Conservation (phyloP, 2,113 vertebrate species). For the Numenius arquata region DNA sequence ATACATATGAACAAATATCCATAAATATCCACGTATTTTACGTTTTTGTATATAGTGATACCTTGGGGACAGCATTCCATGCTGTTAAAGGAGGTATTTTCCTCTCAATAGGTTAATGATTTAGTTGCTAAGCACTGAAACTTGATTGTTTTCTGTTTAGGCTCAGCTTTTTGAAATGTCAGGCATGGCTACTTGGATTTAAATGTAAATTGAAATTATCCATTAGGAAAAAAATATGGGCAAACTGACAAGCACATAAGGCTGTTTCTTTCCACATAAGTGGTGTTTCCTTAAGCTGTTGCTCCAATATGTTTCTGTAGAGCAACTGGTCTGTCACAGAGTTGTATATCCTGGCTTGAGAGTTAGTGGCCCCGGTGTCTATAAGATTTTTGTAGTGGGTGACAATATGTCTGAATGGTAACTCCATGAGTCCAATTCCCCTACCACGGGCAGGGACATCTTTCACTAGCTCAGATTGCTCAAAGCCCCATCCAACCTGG, state of each 20-base stretch:
- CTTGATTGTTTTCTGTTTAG: neutral
- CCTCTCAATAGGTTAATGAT: conserved; percentile 39
- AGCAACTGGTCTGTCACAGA: neutral
- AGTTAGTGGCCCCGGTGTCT: neutral
- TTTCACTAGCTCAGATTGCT: neutral
- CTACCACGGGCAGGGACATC: neutral
- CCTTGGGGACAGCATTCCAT: neutral
- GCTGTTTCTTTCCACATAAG: neutral
- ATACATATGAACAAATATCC: neutral
- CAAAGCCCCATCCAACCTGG: neutral
- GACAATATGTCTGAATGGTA: neutral
- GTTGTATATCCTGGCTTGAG: neutral
- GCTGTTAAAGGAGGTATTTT: conserved; percentile 6
- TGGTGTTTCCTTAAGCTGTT: neutral
- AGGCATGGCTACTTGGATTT: neutral
- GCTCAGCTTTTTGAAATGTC: neutral
- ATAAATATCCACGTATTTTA: neutral
- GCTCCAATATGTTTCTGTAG: neutral
- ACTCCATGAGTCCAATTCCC: neutral
- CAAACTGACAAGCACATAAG: neutral
- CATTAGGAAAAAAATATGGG: neutral
- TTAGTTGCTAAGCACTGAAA: conserved; percentile 39
- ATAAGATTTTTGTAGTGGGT: fast-evolving
- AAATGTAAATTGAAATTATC: neutral
- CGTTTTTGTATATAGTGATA: neutral